phyloP scores from a whole-genome alignment of 2,113 vertebrate genomes.

The Holacanthus passer region DNA sequence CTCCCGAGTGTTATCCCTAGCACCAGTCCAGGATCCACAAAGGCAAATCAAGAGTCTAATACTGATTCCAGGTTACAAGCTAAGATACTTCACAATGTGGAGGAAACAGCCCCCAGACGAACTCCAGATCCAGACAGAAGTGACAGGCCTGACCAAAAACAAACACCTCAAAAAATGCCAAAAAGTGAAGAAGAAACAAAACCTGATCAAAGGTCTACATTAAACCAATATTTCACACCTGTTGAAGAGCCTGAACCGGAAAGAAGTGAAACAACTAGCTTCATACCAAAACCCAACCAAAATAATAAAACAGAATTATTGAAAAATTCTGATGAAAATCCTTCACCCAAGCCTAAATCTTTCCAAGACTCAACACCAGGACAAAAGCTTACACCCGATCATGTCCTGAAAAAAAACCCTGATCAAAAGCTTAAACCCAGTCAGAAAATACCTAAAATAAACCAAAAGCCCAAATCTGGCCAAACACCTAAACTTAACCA shows the following conservation, averaged over 20 bases:
- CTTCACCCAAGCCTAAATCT: too few relatives aligned
- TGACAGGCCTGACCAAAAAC: not conserved
- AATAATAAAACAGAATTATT: not conserved
- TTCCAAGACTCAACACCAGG: too few relatives aligned
- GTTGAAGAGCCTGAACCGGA: not conserved
- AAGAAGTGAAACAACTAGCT: not conserved
- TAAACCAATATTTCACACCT: not conserved
- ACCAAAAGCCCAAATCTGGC: constrained; percentile 32
- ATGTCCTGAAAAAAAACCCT: constrained; percentile 11
- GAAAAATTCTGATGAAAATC: constrained; percentile 5
- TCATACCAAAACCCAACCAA: not conserved
- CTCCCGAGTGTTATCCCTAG: constrained; percentile 47
- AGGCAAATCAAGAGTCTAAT: constrained; percentile 24
- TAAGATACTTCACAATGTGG: not conserved
- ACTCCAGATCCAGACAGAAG: constrained; percentile 9
- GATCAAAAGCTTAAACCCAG: constrained; percentile 18
- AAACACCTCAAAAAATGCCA: constrained; percentile 17
- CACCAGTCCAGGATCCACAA: constrained; percentile 46
- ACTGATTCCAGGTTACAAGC: constrained; percentile 22
- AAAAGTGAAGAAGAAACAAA: constrained; percentile 36
- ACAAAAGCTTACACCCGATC: constrained; percentile 32
- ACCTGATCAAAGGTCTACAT: constrained; percentile 10
- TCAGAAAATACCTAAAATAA: constrained; percentile 33
- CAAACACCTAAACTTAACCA: constrained; percentile 26
- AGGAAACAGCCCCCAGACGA: constrained; percentile 15